A percentile compares a stretch with the other conserved stretches of the same genome.
phyloP scores from a whole-genome alignment of 2,113 vertebrate genomes.

The Ictidomys tridecemlineatus region DNA sequence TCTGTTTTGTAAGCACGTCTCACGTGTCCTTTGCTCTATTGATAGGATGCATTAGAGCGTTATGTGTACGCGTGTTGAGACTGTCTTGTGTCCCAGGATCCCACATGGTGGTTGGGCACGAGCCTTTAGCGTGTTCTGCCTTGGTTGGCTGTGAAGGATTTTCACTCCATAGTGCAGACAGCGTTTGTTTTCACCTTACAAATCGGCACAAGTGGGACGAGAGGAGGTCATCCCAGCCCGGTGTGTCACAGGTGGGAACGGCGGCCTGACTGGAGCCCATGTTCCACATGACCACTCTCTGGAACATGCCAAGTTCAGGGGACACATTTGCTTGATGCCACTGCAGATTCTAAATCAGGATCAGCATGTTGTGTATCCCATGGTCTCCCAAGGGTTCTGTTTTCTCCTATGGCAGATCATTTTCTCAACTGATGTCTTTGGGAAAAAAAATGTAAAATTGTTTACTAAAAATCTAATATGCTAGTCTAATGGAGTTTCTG shows the following conservation, averaged over 20 bases:
- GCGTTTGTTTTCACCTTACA: neutral
- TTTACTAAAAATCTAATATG: neutral
- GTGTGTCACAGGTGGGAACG: neutral
- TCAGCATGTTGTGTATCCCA: neutral
- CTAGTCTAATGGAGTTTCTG: neutral
- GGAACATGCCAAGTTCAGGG: neutral
- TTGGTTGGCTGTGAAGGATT: neutral
- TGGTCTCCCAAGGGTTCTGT: neutral
- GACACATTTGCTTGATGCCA: neutral
- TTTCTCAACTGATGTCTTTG: neutral
- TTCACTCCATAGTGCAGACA: neutral
- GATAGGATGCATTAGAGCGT: neutral
- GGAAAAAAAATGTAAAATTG: neutral
- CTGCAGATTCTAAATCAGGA: neutral
- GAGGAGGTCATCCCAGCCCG: too few relatives aligned
- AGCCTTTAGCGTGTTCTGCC: neutral
- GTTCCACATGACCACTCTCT: neutral
- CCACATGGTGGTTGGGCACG: fast-evolving
- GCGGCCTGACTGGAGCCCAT: too few relatives aligned
- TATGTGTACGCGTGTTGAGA: neutral
- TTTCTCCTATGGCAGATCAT: neutral
- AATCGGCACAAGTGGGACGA: neutral
- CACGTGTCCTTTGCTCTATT: neutral
- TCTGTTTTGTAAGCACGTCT: neutral
- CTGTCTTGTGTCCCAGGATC: neutral